Percentiles rank a stretch among this genome's conserved stretches.
Conservation (phyloP, 2,888 invertebrate genomes). For the Teleogryllus oceanicus region DNA sequence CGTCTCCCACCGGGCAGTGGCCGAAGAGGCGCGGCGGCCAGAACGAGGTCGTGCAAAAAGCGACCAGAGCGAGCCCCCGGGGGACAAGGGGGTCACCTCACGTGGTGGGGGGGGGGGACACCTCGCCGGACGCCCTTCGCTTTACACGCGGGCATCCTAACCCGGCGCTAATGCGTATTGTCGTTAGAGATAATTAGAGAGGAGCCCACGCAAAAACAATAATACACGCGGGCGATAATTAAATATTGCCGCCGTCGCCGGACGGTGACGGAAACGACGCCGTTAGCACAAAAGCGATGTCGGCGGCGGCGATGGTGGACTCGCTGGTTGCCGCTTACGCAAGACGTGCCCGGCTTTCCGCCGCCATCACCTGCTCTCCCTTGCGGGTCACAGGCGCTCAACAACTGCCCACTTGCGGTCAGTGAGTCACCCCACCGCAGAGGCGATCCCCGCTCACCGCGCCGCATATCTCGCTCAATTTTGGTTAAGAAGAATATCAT, state of each 20-base stretch:
- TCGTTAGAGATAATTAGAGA: conserved; percentile 10
- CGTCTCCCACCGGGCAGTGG: background rate
- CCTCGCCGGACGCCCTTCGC: background rate
- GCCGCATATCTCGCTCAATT: no score
- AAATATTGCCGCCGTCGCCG: background rate
- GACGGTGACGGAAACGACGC: no score
- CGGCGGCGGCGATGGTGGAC: background rate
- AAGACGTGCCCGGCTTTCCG: no score
- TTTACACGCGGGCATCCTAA: background rate
- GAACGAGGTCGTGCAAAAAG: background rate
- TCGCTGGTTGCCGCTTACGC: background rate
- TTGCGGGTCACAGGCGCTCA: no score
- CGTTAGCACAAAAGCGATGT: no score
- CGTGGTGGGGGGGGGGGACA: background rate
- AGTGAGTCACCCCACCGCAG: no score
- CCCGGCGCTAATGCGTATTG: background rate
- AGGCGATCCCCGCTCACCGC: no score
- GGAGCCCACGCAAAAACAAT: background rate
- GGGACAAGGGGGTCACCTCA: background rate
- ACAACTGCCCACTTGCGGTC: no score
- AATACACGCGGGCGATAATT: conserved; percentile 9
- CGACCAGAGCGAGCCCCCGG: background rate
- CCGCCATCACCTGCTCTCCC: no score
- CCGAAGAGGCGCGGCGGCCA: background rate
- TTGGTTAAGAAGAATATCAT: no score